These are phyloP conservation scores for Tiliqua scincoides DNA, from an alignment of 2,113 vertebrate species.

Conservation along the genomic window DNA sequence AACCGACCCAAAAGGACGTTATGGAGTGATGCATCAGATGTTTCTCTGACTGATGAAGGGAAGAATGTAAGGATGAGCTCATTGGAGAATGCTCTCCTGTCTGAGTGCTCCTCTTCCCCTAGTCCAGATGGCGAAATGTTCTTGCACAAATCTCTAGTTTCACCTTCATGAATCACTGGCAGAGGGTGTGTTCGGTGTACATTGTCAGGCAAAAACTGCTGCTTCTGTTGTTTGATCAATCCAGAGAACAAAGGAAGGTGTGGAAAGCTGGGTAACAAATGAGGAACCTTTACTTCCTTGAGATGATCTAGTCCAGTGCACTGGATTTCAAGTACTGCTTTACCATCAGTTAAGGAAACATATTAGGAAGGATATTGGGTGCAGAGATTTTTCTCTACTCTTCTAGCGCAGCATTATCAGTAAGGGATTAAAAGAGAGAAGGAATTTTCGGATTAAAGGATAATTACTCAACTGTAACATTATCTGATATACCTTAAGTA, in stretches of 20 bases:
- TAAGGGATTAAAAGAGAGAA: neutral
- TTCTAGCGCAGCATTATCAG: neutral
- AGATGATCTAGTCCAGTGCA: neutral
- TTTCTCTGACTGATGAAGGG: slow-evolving; percentile 12
- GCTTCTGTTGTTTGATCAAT: neutral
- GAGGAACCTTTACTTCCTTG: neutral
- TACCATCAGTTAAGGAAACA: neutral
- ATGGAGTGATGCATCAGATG: slow-evolving; percentile 17
- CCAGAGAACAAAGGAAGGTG: neutral
- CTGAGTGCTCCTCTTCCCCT: slow-evolving; percentile 1
- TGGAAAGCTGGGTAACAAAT: neutral
- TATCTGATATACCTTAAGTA: neutral
- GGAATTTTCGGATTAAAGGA: neutral
- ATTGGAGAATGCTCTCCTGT: slow-evolving; percentile 1
- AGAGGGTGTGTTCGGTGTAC: neutral
- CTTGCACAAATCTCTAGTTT: slow-evolving; percentile 22
- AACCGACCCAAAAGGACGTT: slow-evolving; percentile 21
- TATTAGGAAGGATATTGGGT: neutral
- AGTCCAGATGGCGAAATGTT: slow-evolving; percentile 33
- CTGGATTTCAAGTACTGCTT: neutral
- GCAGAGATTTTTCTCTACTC: neutral
- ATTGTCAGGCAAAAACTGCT: neutral
- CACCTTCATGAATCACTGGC: slow-evolving; percentile 30
- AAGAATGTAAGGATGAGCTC: slow-evolving; percentile 18
- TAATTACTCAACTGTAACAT: neutral